Base-by-base conservation (phyloP, 1,140 invertebrate genomes). In the Diachasmimorpha longicaudata region DNA sequence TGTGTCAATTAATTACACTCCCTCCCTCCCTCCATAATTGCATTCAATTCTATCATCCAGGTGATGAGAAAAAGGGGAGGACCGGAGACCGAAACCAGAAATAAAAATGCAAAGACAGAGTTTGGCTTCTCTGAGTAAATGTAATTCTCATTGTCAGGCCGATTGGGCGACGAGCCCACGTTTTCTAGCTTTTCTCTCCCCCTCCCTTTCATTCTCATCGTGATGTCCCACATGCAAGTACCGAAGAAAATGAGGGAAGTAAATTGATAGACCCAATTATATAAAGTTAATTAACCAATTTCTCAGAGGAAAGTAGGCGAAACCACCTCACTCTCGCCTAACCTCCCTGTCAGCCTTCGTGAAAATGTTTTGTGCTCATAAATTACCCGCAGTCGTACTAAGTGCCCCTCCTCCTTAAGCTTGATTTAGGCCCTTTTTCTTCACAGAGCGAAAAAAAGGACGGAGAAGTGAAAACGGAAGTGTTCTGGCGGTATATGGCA, bases 271-370 rank as follows among this genome's bases (percentile, higher is more conserved):
- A 74, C 25, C 70, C 73, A 80, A 80, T 81, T 79, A 79, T 82
- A 79, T 79, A 78, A 79, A 78, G 58, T 74, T 78, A 82, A 82
- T 82, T 82, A 82, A 78, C 75, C 78, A 79, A 81, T 80, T 78
- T 78, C 78, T 82, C 78, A 76, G 42, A 31, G 52, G 48, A 48
- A 77, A 77, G 63, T 73, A 73, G 70, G 46, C 48, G 37, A 74
- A 74, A 19, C 46, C 67, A 63, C 63, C n/a, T n/a, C 48, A 39
- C 31, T 25, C 21, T 19, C 19, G 42, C 72, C 44, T 14, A 19
- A 21, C 36, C n/a, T 42, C 63, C 19, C 68, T 74, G 68, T 75
- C 42, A 31, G 37, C 48, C 48, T 70, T 67, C 58, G 23, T 19
- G 23, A 0, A 58, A 77, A 78, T 80, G 77, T 79, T 80, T 80